Evolutionary conservation across 1,140 invertebrate species (phyloP).

Genomic region (Cyclargus thomasi): DNA sequence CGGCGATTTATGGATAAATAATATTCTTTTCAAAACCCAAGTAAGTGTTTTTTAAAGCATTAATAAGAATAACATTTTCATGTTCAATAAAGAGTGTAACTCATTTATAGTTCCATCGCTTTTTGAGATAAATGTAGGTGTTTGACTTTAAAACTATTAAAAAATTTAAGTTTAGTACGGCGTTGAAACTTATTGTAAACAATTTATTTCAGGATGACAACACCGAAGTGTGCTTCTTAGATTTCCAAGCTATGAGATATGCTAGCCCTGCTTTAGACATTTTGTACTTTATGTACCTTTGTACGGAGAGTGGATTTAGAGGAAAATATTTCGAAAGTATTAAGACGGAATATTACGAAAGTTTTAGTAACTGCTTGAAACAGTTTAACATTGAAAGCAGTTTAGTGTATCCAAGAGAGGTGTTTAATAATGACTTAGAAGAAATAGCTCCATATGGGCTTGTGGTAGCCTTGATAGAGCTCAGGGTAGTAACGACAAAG

Average conservation of each 20-base stretch:
- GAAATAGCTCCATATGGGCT: slow-evolving; percentile 45
- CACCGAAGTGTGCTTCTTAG: slow-evolving; percentile 50
- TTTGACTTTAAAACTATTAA: too few species aligned
- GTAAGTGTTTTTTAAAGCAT: slow-evolving; percentile 33
- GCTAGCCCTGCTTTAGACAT: slow-evolving; percentile 52
- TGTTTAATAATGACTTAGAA: slow-evolving; percentile 44
- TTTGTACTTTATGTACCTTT: slow-evolving; percentile 51
- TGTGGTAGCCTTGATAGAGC: slow-evolving; percentile 46
- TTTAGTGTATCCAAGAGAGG: slow-evolving; percentile 38
- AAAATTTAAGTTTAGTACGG: too few species aligned
- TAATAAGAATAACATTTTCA: not conserved
- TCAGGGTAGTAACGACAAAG: slow-evolving; percentile 42
- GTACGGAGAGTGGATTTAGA: slow-evolving; percentile 57
- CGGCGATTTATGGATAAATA: slow-evolving; percentile 65
- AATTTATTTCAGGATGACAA: slow-evolving; percentile 43
- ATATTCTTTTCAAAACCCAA: slow-evolving; percentile 52
- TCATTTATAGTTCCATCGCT: too few species aligned
- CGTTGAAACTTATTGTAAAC: not conserved
- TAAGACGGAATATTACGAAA: slow-evolving; percentile 43
- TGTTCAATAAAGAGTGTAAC: too few species aligned
- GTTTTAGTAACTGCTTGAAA: slow-evolving; percentile 42
- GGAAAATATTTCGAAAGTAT: slow-evolving; percentile 42
- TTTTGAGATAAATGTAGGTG: too few species aligned
- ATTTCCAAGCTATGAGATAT: slow-evolving; percentile 59
- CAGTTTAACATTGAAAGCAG: slow-evolving; percentile 40